Evolutionary conservation across 23 tunicate species (phyloP).

Genomic region (Corella eumyota): DNA sequence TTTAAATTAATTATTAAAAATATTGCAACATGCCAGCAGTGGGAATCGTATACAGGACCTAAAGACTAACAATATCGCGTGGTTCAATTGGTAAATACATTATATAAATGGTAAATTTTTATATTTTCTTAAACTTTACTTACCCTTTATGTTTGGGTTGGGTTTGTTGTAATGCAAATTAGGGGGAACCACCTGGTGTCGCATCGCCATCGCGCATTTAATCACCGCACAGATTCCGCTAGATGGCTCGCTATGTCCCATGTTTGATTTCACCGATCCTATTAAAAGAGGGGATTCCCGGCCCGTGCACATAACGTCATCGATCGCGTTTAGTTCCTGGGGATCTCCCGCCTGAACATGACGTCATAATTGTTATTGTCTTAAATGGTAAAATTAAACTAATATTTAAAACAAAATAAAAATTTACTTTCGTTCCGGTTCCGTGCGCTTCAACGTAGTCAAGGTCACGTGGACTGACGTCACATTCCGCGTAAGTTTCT

Average conservation of each 20-base stretch:
- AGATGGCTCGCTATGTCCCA: slow-evolving; percentile 26
- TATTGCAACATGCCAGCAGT: too few relatives aligned
- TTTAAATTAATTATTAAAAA: too few relatives aligned
- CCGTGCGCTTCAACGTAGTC: slow-evolving; percentile 29
- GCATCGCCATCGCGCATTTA: slow-evolving; percentile 14
- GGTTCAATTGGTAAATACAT: too few relatives aligned
- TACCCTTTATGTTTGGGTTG: slow-evolving; percentile 14
- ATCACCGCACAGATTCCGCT: slow-evolving; percentile 13
- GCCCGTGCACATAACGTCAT: slow-evolving; percentile 9
- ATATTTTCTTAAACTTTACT: neutral
- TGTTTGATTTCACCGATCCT: slow-evolving; percentile 24
- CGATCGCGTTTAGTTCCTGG: slow-evolving; percentile 21
- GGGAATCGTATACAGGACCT: too few relatives aligned
- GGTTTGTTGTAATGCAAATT: slow-evolving; percentile 15
- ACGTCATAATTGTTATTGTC: neutral
- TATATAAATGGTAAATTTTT: too few relatives aligned
- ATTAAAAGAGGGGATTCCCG: slow-evolving; percentile 8
- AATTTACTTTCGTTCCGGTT: slow-evolving; percentile 18
- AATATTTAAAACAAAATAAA: neutral
- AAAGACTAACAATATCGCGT: too few relatives aligned
- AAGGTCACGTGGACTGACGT: slow-evolving; percentile 1
- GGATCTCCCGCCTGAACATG: slow-evolving; percentile 25
- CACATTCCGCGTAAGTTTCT: slow-evolving; percentile 16
- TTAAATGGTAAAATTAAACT: neutral
- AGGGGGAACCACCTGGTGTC: slow-evolving; percentile 13